Conservation (phyloP, 2,888 invertebrate species). For the Amiota minor region DNA sequence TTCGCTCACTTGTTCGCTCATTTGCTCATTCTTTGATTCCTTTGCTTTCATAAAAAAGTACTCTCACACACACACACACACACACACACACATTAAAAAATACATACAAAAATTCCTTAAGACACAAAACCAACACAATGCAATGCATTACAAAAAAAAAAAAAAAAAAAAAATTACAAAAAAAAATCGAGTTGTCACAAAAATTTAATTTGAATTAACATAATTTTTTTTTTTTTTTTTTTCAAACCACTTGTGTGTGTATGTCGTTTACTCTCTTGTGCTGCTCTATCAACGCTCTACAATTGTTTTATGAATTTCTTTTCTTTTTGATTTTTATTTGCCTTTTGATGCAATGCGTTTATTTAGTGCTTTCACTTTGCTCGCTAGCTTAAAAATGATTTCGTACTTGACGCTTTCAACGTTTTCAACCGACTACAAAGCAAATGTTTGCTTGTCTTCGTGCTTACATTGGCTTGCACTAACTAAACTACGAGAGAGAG, state of each 20-base stretch:
- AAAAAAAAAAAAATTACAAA: constrained; percentile 38
- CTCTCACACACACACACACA: neutral
- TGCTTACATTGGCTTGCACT: too few species aligned
- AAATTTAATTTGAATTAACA: neutral
- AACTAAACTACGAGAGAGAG: too few species aligned
- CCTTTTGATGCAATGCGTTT: constrained; percentile 26
- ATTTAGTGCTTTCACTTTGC: constrained; percentile 12
- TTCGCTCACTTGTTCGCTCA: constrained; percentile 25
- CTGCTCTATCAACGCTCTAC: constrained; percentile 30
- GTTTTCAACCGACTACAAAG: constrained; percentile 63
- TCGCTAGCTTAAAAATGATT: constrained; percentile 34
- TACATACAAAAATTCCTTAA: constrained; percentile 19
- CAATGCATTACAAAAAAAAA: constrained; percentile 41
- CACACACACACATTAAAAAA: constrained; percentile 16
- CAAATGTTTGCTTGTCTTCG: too few species aligned
- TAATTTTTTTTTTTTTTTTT: constrained; percentile 40
- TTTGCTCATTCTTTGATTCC: neutral
- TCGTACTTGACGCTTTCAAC: constrained; percentile 63
- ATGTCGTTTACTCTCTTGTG: constrained; percentile 42
- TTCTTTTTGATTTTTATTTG: constrained; percentile 28
- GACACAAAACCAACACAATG: constrained; percentile 20
- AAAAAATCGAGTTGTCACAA: constrained; percentile 9
- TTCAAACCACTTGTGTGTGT: constrained; percentile 45
- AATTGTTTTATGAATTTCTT: constrained; percentile 23
- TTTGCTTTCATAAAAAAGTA: too few species aligned